Evolutionary conservation across 1,140 invertebrate genomes (phyloP).

Genomic region (Monochamus saltuarius): DNA sequence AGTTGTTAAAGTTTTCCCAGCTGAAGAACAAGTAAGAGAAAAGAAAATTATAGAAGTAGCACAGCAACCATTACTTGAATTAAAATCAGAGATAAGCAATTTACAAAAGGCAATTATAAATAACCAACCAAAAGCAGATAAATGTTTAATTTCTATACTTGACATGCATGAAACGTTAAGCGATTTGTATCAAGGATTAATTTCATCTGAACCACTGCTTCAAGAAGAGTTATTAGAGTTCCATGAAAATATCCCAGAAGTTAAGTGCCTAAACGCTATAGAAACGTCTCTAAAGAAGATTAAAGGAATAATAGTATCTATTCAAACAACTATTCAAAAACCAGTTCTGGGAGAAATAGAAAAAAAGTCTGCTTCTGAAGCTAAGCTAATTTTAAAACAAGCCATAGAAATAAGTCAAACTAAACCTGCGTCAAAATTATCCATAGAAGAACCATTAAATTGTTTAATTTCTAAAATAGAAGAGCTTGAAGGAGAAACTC

Average conservation of each 20-base stretch:
- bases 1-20: too few relatives aligned
- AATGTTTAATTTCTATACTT: constrained; percentile 24
- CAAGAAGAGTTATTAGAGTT: constrained; percentile 21
- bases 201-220: background rate
- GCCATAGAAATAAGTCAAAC: constrained; percentile 7
- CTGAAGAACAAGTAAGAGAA: too few relatives aligned
- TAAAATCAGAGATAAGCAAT: constrained; percentile 19
- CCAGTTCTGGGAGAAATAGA: constrained; percentile 21
- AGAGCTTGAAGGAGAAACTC: constrained; percentile 22
- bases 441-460: constrained; percentile 24
- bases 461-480: constrained; percentile 26
- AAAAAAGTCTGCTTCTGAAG: background rate
- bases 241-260: constrained; percentile 13
- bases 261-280: constrained; percentile 7
- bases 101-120: constrained; percentile 25
- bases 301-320: background rate
- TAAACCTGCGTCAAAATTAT: background rate
- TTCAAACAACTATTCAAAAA: constrained; percentile 20
- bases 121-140: constrained; percentile 16
- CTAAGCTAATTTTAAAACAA: constrained; percentile 17
- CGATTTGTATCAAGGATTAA: constrained; percentile 22
- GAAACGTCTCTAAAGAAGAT: constrained; percentile 29
- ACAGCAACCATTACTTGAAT: constrained; percentile 10
- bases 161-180: constrained; percentile 29
- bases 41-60: background rate